Evolutionary conservation across 2,888 invertebrate genomes (phyloP).

Genomic region (Mesoligia furuncula): DNA sequence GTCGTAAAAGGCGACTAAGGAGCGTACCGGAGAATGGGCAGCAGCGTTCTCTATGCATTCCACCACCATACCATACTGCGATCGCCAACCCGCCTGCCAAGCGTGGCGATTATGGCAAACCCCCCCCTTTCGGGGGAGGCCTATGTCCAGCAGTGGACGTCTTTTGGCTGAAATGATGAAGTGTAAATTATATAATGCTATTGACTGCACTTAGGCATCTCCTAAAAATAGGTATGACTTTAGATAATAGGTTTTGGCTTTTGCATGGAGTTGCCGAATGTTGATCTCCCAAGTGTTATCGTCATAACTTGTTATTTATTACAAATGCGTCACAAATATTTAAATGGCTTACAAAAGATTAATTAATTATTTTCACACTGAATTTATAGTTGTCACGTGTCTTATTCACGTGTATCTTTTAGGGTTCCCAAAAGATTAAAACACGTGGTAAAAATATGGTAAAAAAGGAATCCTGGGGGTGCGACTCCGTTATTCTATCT

Average conservation of each 20-base stretch:
- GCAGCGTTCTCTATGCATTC: too few relatives aligned
- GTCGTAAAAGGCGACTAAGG: too few relatives aligned
- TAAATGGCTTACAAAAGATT: slow-evolving; percentile 4
- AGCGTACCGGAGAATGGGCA: too few relatives aligned
- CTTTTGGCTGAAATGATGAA: too few relatives aligned
- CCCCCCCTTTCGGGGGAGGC: too few relatives aligned
- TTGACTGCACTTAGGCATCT: too few relatives aligned
- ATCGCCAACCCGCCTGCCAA: too few relatives aligned
- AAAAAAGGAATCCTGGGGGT: neutral
- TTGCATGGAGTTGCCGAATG: neutral
- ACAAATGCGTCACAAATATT: neutral
- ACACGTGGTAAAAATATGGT: neutral
- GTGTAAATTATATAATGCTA: neutral
- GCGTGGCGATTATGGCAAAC: too few relatives aligned
- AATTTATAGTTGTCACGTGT: neutral
- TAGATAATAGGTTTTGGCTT: neutral
- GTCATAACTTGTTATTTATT: neutral
- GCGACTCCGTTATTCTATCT: neutral
- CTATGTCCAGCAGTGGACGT: too few relatives aligned
- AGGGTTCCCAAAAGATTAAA: neutral
- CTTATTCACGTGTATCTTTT: neutral
- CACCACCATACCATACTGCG: too few relatives aligned
- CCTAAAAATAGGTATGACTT: neutral
- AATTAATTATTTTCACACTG: neutral
- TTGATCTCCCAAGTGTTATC: too few relatives aligned